phyloP scores from a whole-genome alignment of 2,797 vertebrate genomes.

The Eulemur albifrons region DNA sequence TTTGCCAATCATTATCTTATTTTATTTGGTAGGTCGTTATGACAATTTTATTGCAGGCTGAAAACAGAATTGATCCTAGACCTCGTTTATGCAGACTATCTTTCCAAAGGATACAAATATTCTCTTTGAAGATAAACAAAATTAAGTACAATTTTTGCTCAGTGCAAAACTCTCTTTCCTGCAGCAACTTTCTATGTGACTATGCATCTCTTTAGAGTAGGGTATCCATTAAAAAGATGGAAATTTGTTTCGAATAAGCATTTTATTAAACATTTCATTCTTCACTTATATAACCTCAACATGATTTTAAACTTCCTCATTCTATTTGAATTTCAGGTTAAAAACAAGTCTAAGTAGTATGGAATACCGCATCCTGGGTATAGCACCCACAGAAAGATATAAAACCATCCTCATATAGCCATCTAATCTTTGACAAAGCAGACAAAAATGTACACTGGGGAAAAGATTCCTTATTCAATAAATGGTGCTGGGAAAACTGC shows the following conservation, averaged over 20 bases:
- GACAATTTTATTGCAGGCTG: constrained; percentile 73
- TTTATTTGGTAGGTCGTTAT: constrained; percentile 67
- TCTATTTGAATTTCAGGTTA: neutral
- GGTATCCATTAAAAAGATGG: neutral
- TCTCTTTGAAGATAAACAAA: constrained; percentile 47
- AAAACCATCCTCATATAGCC: too few species aligned
- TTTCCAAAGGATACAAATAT: constrained; percentile 42
- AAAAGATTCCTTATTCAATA: too few species aligned
- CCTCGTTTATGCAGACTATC: constrained; percentile 6
- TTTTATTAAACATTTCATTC: neutral
- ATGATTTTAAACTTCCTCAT: neutral
- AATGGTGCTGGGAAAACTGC: too few species aligned
- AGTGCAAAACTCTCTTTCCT: neutral
- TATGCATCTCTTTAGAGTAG: neutral
- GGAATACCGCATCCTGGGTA: neutral
- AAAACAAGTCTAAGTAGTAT: neutral
- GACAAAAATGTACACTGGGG: too few species aligned
- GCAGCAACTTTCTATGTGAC: neutral
- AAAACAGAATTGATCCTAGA: constrained; percentile 63
- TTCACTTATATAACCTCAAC: neutral
- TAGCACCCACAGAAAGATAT: neutral
- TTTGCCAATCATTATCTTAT: constrained; percentile 47
- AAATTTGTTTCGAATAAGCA: neutral
- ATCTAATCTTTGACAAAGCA: too few species aligned
- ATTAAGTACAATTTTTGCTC: constrained; percentile 2